A percentile compares a stretch with the other conserved stretches of the same genome.
phyloP scores from a whole-genome alignment of 2,888 invertebrate species.

The Sarcophaga carnaria region DNA sequence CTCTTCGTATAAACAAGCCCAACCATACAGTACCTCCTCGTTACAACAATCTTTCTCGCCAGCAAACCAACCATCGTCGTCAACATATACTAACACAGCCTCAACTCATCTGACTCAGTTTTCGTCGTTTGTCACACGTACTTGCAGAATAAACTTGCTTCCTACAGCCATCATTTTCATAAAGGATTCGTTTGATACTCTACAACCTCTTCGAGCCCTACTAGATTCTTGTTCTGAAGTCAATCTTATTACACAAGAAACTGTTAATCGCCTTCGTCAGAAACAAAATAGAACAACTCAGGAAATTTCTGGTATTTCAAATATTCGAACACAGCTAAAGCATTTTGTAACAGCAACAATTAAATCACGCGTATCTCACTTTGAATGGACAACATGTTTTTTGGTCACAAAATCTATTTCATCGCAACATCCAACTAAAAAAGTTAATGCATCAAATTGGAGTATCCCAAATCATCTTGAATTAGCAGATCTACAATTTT shows the following conservation, averaged over 20 bases:
- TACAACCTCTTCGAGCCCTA: conserved; percentile 49
- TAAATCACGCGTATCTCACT: conserved; percentile 8
- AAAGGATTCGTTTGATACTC: conserved; percentile 25
- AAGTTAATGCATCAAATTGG: conserved; percentile 25
- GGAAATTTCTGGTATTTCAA: conserved; percentile 28
- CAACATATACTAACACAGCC: neutral
- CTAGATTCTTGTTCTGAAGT: conserved; percentile 49
- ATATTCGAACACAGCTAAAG: conserved; percentile 30
- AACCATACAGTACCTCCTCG: too few species aligned
- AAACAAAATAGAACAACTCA: conserved; percentile 14
- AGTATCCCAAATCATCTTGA: conserved; percentile 33
- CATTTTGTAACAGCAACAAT: conserved; percentile 18
- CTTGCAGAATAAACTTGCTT: neutral
- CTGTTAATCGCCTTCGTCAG: conserved; percentile 26
- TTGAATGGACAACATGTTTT: conserved; percentile 50
- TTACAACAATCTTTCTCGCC: too few species aligned
- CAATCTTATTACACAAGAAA: conserved; percentile 43
- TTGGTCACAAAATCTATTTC: conserved; percentile 57
- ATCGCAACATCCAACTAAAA: conserved; percentile 32
- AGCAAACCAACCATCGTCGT: too few species aligned
- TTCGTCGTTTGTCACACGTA: conserved; percentile 3
- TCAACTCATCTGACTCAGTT: neutral
- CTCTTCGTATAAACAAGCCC: neutral
- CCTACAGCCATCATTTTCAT: conserved; percentile 35
- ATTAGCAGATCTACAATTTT: conserved; percentile 49